phyloP scores from a whole-genome alignment of 2,113 vertebrate genomes.

The Megaceryle maxima region DNA sequence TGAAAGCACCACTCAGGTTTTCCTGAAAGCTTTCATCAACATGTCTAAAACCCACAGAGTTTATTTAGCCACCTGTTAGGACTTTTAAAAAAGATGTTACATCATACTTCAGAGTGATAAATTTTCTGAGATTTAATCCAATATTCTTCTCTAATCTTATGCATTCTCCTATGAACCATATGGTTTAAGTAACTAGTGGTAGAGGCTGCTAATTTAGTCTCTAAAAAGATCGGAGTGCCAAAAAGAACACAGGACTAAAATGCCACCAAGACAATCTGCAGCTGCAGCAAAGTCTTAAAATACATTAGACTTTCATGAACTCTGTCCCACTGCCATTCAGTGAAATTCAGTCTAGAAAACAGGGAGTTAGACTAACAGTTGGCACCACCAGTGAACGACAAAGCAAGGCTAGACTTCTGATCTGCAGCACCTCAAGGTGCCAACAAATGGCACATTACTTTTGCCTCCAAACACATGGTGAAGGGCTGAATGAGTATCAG shows the following conservation, averaged over 20 bases:
- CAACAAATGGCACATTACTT: not conserved
- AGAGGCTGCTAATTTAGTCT: not conserved
- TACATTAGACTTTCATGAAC: not conserved
- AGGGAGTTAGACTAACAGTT: not conserved
- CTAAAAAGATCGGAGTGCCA: not conserved
- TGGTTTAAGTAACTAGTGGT: not conserved
- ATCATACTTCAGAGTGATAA: not conserved
- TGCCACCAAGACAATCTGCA: not conserved
- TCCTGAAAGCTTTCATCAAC: not conserved
- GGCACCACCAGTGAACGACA: not conserved
- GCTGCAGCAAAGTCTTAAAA: slow-evolving; percentile 2
- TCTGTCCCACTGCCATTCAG: not conserved
- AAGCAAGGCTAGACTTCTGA: not conserved
- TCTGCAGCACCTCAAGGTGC: not conserved
- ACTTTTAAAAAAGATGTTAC: not conserved
- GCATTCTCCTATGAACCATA: not conserved
- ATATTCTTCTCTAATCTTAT: not conserved
- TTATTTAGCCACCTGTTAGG: not conserved
- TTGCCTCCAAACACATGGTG: not conserved
- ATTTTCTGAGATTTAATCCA: not conserved
- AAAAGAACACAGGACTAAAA: not conserved
- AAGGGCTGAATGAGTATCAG: not conserved
- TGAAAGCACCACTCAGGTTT: not conserved
- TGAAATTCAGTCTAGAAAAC: not conserved
- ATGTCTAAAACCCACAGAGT: not conserved